A percentile compares a stretch with the other conserved stretches of the same genome.
Conservation (phyloP, 2,113 vertebrate species). For the Paradisaea rubra region DNA sequence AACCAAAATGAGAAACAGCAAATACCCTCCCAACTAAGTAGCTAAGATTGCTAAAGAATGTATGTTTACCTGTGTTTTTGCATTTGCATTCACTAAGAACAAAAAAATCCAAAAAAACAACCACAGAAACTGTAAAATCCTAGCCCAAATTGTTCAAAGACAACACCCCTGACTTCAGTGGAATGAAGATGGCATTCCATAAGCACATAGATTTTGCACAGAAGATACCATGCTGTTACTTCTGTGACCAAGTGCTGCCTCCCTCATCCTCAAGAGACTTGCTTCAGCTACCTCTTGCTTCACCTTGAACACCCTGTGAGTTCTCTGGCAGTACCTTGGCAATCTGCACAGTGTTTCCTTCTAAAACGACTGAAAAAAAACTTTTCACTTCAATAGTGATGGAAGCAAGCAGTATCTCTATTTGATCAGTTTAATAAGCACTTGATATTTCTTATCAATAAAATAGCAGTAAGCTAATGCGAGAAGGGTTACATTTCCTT, state of each 20-base stretch:
- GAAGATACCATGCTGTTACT: not conserved
- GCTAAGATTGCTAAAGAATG: not conserved
- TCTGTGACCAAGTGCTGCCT: not conserved
- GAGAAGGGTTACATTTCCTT: not conserved
- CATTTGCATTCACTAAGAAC: not conserved
- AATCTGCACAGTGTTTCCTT: not conserved
- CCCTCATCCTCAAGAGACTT: not conserved
- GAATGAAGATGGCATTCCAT: not conserved
- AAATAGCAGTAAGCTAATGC: not conserved
- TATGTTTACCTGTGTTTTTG: not conserved
- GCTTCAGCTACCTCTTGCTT: not conserved
- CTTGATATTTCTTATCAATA: not conserved
- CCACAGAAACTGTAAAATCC: not conserved
- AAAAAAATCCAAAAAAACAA: rapidly evolving
- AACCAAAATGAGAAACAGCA: not conserved
- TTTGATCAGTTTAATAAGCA: not conserved
- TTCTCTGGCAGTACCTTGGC: not conserved
- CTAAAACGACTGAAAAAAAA: not conserved
- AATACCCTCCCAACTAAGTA: not conserved
- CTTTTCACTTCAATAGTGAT: not conserved
- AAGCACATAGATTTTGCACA: not conserved
- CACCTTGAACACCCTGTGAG: not conserved
- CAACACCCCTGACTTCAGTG: not conserved
- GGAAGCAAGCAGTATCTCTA: not conserved
- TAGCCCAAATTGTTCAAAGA: not conserved